phyloP scores from a whole-genome alignment of 1,140 invertebrate species.

The Subanguina moxae region DNA sequence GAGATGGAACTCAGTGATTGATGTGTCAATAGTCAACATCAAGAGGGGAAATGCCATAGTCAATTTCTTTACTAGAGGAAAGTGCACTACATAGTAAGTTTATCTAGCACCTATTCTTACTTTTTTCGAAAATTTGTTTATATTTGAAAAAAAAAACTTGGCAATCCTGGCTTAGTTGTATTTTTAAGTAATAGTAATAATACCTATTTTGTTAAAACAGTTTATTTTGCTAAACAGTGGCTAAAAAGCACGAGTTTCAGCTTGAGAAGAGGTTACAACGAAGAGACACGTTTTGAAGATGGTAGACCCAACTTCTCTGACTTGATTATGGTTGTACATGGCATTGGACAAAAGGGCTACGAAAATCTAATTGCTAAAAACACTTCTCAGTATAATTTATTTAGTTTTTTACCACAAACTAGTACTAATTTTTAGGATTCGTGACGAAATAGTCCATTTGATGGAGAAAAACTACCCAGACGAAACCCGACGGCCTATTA shows the following conservation, averaged over 20 bases:
- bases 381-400: slow-evolving; percentile 48
- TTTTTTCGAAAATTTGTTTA: too few relatives aligned
- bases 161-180: too few relatives aligned
- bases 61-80: slow-evolving; percentile 39
- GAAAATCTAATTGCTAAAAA: slow-evolving; percentile 59
- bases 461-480: slow-evolving; percentile 55
- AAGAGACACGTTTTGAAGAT: slow-evolving; percentile 34
- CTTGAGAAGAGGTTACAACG: slow-evolving; percentile 42
- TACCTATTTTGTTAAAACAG: too few relatives aligned
- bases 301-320: slow-evolving; percentile 48
- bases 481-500: slow-evolving; percentile 55
- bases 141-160: too few relatives aligned
- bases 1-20: slow-evolving; percentile 58
- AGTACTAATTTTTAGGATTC: slow-evolving; percentile 43
- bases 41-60: slow-evolving; percentile 40
- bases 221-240: too few relatives aligned
- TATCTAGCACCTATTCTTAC: too few relatives aligned
- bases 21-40: slow-evolving; percentile 38
- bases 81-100: slow-evolving; percentile 7
- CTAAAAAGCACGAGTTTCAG: slow-evolving; percentile 31
- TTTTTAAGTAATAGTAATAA: too few relatives aligned
- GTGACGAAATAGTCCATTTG: slow-evolving; percentile 43
- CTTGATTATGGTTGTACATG: slow-evolving; percentile 57
- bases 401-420: background rate
- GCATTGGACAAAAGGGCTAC: slow-evolving; percentile 59